Base-by-base conservation (phyloP, 1,140 invertebrate genomes). In the Neodiprion virginianus region DNA sequence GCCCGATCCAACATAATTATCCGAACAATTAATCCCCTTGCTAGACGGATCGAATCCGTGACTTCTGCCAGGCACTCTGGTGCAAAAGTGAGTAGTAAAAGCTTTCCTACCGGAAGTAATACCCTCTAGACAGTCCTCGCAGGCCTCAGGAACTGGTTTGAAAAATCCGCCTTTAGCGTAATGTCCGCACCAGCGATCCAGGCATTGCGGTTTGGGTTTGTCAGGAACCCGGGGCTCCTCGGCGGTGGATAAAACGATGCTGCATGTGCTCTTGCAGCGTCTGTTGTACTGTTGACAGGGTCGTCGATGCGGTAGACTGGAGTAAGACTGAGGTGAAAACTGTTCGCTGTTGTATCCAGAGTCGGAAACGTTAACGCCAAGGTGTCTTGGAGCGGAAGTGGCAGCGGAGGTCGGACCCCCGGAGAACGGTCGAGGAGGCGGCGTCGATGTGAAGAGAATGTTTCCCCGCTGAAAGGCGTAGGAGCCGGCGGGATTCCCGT, bases 261-360 rank as follows among this genome's bases (percentile, higher is more conserved):
- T 94, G 79, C 92, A 94, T 0, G 93, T 93, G 82, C 93, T 94
- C 68, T 89, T 91, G 75, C 92, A 94, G 7, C 87, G 80, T 7
- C 88, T 83, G 53, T 86, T 86, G 69, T 84, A 86, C 0, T 87
- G 85, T n/a, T 88, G 87, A 0, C 85, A 76, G 0, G 82, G 70
- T 50, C 83, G 76, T 23, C 86, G 80, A 0, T 74, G 48, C 0
- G 84, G 83, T 10, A 85, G 72, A 74, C 82, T 85, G 17, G 79
- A 82, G n/a, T 84, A 85, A 0, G 88, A 85, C 48, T 79, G 85
- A 0, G 87, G 84, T 0, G 86, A 86, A 12, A 87, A 75, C 66
- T 87, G 81, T 73, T 89, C 89, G 71, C 89, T 91, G 67, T 86
- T 87, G 74, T 91, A 91, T 0, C 90, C 90, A 0, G 90, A 88